Base-by-base conservation (phyloP, 2,797 vertebrate genomes). In the Dipus sagitta region DNA sequence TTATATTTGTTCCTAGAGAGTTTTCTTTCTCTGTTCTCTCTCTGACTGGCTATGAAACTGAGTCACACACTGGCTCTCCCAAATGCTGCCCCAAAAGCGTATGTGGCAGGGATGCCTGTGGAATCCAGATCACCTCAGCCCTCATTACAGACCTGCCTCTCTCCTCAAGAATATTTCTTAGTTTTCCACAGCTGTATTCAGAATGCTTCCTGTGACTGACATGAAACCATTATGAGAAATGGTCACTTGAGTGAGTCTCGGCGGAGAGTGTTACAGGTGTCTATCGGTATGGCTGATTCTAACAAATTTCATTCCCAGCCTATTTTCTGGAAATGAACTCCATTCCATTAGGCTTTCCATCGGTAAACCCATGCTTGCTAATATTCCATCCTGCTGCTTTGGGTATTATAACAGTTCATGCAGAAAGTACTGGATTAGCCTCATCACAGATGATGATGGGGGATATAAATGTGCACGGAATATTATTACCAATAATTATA, bases 401-500 rank as follows among this genome's bases (percentile, higher is more conserved):
- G 79, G 94, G 85, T 96, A 88, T 97, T 97, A 76, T 26, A 97
- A 88, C 74, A 96, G 60, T 95, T 98, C 91, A 94, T 93, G 75
- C 93, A 97, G 85, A 96, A 97, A 94, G 68, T 77, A 85, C 76
- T 94, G 91, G 88, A 96, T 97, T 98, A 96, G 95, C 83, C 96
- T 97, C 83, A 91, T 96, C 87, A 76, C 92, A 28, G 92, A 58
- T 91, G 62, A 95, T 72, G 72, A 97, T 93, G 87, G 81, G 93
- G 94, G 94, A 96, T 88, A 90, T 14, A 94, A 94, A 84, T 89
- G 52, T 32, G 15, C 77, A 10, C 0, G 52, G 93, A 96, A 97
- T 96, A 95, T 89, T 95, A 96, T 97, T 96, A 92, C 85, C 80
- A 88, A 52, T 95, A 96, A 92, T 97, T 96, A 92, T 1, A 95